Evolutionary conservation across 2,888 invertebrate genomes (phyloP), one percentile per base, ranked within the genome.

Genomic region (Aleiodes leptofemur): DNA sequence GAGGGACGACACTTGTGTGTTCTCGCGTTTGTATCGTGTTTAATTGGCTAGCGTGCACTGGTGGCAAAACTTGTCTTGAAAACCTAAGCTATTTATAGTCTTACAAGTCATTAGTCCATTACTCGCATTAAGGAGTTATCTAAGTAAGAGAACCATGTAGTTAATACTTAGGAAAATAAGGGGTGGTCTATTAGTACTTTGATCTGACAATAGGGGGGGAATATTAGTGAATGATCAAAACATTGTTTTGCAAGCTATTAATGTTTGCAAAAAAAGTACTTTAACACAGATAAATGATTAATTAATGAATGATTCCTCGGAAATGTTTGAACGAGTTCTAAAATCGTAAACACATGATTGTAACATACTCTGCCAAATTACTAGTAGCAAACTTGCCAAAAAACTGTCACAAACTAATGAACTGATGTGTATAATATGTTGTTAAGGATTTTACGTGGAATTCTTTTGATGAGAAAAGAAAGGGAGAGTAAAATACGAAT

Each of bases 11-110:
- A 72, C 70, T 75, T 77, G 71, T 74, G 72, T 77, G 77, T 79
- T 77, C 71, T 70, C 76, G 79, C 79, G 79, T 80, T 80, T 79
- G 83, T 84, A 83, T 84, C 83, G 83, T 81, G 82, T 85, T 86
- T 88, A 88, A 88, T 88, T 88, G 88, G 88, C 85, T 84, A 83
- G 84, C 84, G 83, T 82, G 76, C 80, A 78, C 75, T 78, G 76
- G 72, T 76, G 73, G 68, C 53, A 73, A 69, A 57, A 59, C 66
- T 50, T 74, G 70, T 82, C 85, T 84, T 84, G 84, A 84, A 82
- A 82, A 82, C 77, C 77, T 76, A 59, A 69, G 78, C 84, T 87
- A 86, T 87, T 87, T 87, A 85, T 86, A 85, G 78, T 80, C 74
- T 74, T 11, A 59, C 77, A 79, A 83, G 81, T 85, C 83, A 84